Evolutionary conservation across 2,797 vertebrate species (phyloP).

Genomic region (Etheostoma perlongum): DNA sequence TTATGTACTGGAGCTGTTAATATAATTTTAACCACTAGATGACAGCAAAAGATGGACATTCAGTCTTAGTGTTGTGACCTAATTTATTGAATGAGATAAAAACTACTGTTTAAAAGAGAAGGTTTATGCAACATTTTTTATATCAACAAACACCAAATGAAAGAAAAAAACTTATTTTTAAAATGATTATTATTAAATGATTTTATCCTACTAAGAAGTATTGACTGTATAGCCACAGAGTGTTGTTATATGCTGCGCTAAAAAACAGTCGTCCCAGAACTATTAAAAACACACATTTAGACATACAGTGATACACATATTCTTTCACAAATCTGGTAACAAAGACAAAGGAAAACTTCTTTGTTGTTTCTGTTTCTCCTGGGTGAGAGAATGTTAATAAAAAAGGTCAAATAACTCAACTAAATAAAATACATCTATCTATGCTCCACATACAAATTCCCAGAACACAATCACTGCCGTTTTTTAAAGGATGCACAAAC

Average conservation of each 20-base stretch:
- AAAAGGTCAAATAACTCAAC: background rate
- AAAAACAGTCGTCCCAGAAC: background rate
- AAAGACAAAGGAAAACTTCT: background rate
- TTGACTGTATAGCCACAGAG: background rate
- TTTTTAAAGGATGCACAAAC: conserved; percentile 10
- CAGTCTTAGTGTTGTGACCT: background rate
- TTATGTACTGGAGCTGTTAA: no score
- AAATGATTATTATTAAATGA: background rate
- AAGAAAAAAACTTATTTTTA: background rate
- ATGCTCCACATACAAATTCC: background rate
- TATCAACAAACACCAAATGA: background rate
- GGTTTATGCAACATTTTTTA: background rate
- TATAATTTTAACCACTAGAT: conserved; percentile 33
- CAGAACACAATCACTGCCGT: conserved; percentile 16
- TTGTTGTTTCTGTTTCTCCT: background rate
- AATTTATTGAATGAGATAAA: no score
- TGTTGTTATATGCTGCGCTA: no score
- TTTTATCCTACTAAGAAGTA: background rate
- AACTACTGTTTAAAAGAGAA: background rate
- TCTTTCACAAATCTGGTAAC: background rate
- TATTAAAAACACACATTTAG: background rate
- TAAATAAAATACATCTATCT: background rate
- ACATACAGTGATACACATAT: no score
- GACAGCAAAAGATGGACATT: conserved; percentile 13
- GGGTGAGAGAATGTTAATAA: background rate